A percentile compares a stretch with the other conserved stretches of the same genome.
phyloP scores from a whole-genome alignment of 2,888 invertebrate genomes.

The Ctena decussata region DNA sequence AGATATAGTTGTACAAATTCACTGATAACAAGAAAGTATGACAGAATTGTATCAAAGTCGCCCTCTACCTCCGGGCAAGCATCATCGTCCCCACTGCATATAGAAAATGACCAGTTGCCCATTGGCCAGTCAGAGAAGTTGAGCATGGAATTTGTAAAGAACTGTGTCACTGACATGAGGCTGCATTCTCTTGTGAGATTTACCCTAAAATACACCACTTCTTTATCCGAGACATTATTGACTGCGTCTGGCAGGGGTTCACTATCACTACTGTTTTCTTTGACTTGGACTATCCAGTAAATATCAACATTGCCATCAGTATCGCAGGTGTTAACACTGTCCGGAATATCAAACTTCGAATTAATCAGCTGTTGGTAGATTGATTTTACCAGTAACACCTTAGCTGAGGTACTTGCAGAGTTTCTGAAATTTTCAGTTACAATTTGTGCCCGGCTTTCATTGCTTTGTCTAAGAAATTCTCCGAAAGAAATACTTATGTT shows the following conservation, averaged over 20 bases:
- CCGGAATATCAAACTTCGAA: neutral
- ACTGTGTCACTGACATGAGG: neutral
- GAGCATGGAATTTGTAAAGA: conserved; percentile 11
- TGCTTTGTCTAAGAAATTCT: neutral
- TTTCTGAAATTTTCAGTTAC: neutral
- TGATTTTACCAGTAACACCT: neutral
- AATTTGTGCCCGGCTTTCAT: neutral
- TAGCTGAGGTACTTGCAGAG: neutral
- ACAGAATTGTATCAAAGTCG: conserved; percentile 18
- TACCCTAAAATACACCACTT: neutral
- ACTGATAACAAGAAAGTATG: conserved; percentile 7
- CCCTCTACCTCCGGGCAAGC: conserved; percentile 7
- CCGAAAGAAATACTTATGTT: neutral
- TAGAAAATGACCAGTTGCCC: conserved; percentile 15
- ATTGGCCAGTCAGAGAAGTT: conserved; percentile 11
- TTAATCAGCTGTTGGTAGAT: neutral
- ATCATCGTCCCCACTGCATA: neutral
- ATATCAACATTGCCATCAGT: neutral
- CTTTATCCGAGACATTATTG: neutral
- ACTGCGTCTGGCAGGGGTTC: neutral
- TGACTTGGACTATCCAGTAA: neutral
- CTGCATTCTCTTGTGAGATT: conserved; percentile 2
- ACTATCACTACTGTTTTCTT: neutral
- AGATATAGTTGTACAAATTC: conserved; percentile 23
- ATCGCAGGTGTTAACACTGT: neutral